Base-by-base conservation (phyloP, 1,140 invertebrate species). In the Tribolium castaneum region DNA sequence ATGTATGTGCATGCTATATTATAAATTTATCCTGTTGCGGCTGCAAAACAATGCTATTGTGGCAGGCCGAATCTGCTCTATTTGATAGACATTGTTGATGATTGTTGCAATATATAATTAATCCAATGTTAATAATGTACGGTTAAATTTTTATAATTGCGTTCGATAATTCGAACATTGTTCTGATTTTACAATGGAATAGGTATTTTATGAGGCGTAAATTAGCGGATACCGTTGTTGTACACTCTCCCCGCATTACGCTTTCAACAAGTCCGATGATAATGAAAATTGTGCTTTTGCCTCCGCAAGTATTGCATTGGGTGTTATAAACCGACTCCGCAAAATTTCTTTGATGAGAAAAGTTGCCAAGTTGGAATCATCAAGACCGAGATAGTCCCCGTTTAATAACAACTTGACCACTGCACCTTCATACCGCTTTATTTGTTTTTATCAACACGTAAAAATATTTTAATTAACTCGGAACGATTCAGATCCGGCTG, bases 381-480 rank as follows among this genome's bases (percentile, higher is more conserved):
- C 39, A 45, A 45, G 39, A 45, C 39, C 7, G n/a, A 45, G 9
- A 45, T 45, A 9, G 39, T 45, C 39, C n/a, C 39, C n/a, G 39
- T n/a, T 45, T 45, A 10, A 45, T 45, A 45, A 45, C 39, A 45
- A 45, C 39, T 45, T 45, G 39, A 45, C 39, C 39, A 45, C 39
- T 45, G n/a, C 39, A n/a, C 39, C 39, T 2, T 45, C 39, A 45
- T 10, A 45, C 0, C 7, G 39, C 9, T 45, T 45, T 45, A 45
- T 45, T 45, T 45, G 9, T 45, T 45, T 45, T 45, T 45, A 45
- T 9, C n/a, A 45, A 52, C 10, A 59, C 16, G 54, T 59, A 25
- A 59, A 59, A 59, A 59, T 59, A 25, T 59, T 59, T 59, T 59
- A 59, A 59, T 59, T 59, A 59, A 59, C 54, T 59, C 19, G 7